Evolutionary conservation across 2,113 vertebrate genomes (phyloP).

Genomic region (Centropristis striata): DNA sequence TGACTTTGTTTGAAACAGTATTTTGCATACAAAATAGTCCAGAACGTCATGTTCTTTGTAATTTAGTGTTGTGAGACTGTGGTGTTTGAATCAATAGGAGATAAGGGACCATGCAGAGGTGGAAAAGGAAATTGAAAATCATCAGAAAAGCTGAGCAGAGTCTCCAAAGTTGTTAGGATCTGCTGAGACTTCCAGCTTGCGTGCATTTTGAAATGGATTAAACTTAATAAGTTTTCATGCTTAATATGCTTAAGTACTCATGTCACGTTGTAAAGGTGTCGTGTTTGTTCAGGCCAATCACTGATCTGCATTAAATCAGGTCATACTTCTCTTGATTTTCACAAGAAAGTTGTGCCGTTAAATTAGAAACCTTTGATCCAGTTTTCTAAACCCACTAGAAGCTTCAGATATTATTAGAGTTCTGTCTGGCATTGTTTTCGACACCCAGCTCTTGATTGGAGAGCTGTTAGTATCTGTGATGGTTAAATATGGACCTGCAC

Average conservation of each 20-base stretch:
- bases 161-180: neutral
- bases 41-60: neutral
- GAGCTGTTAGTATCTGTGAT: conserved; percentile 1
- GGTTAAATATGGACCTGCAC: conserved; percentile 42
- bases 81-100: conserved; percentile 1
- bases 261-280: conserved; percentile 4
- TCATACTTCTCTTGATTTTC: conserved; percentile 7
- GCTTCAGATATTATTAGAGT: conserved; percentile 17
- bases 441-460: neutral
- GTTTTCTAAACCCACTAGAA: neutral
- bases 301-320: conserved; percentile 4
- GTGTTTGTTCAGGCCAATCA: conserved; percentile 5
- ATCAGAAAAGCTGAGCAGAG: neutral
- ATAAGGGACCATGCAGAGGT: neutral
- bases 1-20: neutral
- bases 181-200: neutral
- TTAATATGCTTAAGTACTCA: neutral
- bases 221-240: conserved; percentile 11
- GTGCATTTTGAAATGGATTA: neutral
- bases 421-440: neutral
- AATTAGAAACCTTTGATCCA: conserved; percentile 19
- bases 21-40: neutral
- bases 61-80: neutral
- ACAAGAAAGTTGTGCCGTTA: neutral
- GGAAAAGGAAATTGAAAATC: conserved; percentile 4